Evolutionary conservation across 2,797 vertebrate genomes (phyloP).

Genomic region (Leontocebus nigricollis): DNA sequence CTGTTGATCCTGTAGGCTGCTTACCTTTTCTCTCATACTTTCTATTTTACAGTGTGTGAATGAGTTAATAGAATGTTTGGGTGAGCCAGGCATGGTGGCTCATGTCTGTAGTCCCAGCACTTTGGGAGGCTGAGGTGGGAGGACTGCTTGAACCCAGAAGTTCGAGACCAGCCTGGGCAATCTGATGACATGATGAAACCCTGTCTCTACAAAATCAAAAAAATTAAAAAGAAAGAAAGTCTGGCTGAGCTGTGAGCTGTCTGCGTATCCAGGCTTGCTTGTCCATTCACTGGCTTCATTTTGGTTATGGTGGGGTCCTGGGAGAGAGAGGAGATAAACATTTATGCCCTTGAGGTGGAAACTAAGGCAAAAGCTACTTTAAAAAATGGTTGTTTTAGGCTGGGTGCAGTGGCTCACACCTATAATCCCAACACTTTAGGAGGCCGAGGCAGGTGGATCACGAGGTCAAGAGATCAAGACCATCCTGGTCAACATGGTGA

Average conservation of each 20-base stretch:
- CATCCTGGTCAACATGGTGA: too few relatives aligned
- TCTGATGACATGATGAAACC: background rate
- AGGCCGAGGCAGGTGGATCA: too few relatives aligned
- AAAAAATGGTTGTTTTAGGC: background rate
- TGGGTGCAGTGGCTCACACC: too few relatives aligned
- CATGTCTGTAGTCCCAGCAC: background rate
- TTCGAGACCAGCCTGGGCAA: background rate
- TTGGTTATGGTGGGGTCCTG: constrained; percentile 29
- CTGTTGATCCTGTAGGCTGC: background rate
- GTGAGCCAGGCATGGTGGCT: background rate
- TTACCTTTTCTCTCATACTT: constrained; percentile 40
- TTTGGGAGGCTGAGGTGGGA: background rate
- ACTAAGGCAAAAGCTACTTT: constrained; percentile 37
- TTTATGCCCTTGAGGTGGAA: constrained; percentile 38
- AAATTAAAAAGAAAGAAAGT: background rate
- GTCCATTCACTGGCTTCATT: constrained; percentile 37
- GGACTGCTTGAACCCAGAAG: background rate
- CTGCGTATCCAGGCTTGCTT: background rate
- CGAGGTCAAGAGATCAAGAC: too few relatives aligned
- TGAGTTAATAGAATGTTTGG: constrained; percentile 19
- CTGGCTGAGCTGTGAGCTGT: background rate
- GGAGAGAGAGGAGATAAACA: background rate
- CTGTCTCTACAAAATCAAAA: background rate
- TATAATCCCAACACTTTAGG: too few relatives aligned
- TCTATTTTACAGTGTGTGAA: constrained; percentile 18